phyloP scores from a whole-genome alignment of 2,888 invertebrate species.

The Deroplatys truncata region DNA sequence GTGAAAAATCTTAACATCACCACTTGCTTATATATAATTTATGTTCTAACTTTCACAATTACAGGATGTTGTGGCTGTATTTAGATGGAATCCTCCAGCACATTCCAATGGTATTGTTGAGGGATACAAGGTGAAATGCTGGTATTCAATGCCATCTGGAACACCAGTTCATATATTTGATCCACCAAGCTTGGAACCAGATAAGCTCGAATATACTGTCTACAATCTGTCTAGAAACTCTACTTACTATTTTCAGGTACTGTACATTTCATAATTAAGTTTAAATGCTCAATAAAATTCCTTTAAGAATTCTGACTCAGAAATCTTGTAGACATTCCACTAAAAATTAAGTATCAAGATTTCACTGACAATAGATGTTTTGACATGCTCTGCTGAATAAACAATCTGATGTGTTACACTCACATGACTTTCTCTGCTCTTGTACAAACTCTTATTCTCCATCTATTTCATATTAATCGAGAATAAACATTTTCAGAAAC shows the following conservation, averaged over 20 bases:
- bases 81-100: slow-evolving; percentile 77
- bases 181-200: slow-evolving; percentile 46
- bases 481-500: no score
- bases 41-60: neutral
- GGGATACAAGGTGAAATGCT: slow-evolving; percentile 69
- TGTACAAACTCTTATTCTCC: no score
- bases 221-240: slow-evolving; percentile 55
- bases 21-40: neutral
- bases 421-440: no score
- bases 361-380: no score
- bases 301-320: no score
- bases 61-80: slow-evolving; percentile 42
- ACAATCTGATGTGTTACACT: no score
- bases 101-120: slow-evolving; percentile 69
- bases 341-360: no score
- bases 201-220: slow-evolving; percentile 55
- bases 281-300: no score
- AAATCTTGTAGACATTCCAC: no score
- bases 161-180: slow-evolving; percentile 52
- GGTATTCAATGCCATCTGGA: slow-evolving; percentile 47
- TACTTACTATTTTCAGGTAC: slow-evolving; percentile 65
- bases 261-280: neutral
- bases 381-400: no score
- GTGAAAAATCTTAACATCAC: no score
- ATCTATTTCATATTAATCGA: no score